Conservation (phyloP, 2,113 vertebrate species). For the Emydocephalus ijimae region DNA sequence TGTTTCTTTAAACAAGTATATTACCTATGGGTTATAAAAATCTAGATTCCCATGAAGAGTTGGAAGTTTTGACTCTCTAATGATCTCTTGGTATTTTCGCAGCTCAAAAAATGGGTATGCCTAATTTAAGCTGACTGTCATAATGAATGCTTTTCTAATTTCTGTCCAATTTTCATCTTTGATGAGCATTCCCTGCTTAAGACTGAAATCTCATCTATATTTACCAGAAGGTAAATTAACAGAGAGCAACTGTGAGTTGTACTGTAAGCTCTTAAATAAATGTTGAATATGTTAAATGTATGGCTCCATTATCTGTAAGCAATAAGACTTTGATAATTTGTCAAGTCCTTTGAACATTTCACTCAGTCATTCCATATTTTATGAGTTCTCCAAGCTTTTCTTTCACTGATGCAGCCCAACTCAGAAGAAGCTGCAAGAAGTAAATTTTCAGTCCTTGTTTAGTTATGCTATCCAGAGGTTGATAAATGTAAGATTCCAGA, state of each 20-base stretch:
- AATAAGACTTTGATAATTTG: background rate
- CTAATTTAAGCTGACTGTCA: background rate
- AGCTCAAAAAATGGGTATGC: background rate
- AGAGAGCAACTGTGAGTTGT: background rate
- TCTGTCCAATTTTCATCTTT: background rate
- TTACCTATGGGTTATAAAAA: background rate
- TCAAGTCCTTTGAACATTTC: background rate
- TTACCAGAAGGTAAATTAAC: background rate
- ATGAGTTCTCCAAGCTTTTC: background rate
- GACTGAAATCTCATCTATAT: background rate
- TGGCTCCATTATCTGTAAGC: background rate
- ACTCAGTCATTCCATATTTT: background rate
- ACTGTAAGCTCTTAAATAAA: background rate
- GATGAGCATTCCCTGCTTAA: background rate
- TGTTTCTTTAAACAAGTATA: background rate
- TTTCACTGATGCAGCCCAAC: background rate
- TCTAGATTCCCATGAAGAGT: background rate
- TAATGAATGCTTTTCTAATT: background rate
- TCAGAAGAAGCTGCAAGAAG: background rate
- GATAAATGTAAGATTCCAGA: conserved; percentile 13
- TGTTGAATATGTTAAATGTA: background rate
- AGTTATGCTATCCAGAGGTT: background rate
- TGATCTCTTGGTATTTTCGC: background rate
- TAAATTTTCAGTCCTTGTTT: background rate
- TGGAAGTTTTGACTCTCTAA: background rate